Evolutionary conservation across 1,140 invertebrate species (phyloP), one percentile per base, ranked within the genome.

Genomic region (Eueides isabella): DNA sequence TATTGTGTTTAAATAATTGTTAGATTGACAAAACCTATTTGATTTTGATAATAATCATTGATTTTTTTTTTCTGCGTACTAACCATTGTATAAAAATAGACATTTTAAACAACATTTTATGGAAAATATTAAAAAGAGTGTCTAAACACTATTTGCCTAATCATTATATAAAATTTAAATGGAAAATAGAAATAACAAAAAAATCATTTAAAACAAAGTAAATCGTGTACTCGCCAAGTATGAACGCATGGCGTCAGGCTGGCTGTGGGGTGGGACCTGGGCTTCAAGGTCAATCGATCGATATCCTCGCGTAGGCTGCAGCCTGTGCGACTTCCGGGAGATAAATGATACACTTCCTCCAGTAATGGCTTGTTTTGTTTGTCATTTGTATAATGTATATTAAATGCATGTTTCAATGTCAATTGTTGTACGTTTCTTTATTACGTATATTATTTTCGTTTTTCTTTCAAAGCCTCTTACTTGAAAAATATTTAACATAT

Each of bases 261-360:
- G 70, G 63, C 77, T 73, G 62, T 71, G 66, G 77, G 77, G 74
- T 79, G 77, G 71, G 77, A 73, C 81, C 85, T 85, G 82, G 82
- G 75, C 61, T 72, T 77, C 79, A 86, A 86, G 84, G 86, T 79
- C 82, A 74, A 30, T 12, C 61, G 82, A 87, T 88, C 86, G 86
- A 87, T 87, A 79, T 74, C 65, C 70, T 70, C 76, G 69, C 48
- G 48, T 61, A 67, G 73, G 48, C 48, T 71, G 65, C 44, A 55
- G 55, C 73, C 71, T 75, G 66, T 74, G 38, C 81, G 77, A 82
- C 79, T 33, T 72, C 72, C 75, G 71, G 70, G 55, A 70, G 44
- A 71, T 76, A 76, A 74, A 66, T 65, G 62, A 41, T 41, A 68
- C 19, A 30, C 65, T 77, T 77, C 64, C 30, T 33, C 44, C 61